These are phyloP conservation scores for Lontra canadensis DNA, from an alignment of 2,113 vertebrate genomes.

Conservation along the genomic window DNA sequence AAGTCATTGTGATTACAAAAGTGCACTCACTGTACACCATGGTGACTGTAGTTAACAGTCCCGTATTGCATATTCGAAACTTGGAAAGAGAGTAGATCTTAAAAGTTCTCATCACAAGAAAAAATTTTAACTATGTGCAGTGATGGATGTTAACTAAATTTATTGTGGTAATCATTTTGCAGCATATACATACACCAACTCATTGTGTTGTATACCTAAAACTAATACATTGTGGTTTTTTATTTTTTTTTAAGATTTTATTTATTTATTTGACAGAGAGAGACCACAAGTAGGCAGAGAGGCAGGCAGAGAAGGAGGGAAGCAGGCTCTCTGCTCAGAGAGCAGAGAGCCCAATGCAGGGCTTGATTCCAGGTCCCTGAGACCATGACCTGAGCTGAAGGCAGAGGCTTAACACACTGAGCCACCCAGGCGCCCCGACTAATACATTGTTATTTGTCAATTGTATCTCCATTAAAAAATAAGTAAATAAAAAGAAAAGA, in stretches of 20 bases:
- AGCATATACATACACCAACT: background rate
- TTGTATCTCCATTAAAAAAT: background rate
- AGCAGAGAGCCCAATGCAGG: no score
- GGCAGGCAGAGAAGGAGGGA: no score
- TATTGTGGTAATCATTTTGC: background rate
- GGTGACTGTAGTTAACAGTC: background rate
- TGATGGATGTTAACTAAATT: background rate
- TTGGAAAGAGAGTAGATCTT: background rate
- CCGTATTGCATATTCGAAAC: background rate
- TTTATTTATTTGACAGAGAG: no score
- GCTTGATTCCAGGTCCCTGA: no score
- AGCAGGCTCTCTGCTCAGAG: no score
- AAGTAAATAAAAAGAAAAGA: background rate
- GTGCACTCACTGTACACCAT: background rate
- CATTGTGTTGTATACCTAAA: background rate
- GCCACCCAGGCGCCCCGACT: rapidly evolving
- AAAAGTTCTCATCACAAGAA: background rate
- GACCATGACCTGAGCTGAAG: no score
- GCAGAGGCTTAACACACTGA: no score
- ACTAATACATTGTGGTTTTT: rapidly evolving
- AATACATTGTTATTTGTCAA: background rate
- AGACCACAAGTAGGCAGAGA: no score
- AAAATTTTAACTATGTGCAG: background rate
- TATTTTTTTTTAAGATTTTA: no score
- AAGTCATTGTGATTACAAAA: background rate